These are phyloP conservation scores for Lepilemur septentrionalis DNA, from an alignment of 2,797 vertebrate genomes.

Conservation along the genomic window DNA sequence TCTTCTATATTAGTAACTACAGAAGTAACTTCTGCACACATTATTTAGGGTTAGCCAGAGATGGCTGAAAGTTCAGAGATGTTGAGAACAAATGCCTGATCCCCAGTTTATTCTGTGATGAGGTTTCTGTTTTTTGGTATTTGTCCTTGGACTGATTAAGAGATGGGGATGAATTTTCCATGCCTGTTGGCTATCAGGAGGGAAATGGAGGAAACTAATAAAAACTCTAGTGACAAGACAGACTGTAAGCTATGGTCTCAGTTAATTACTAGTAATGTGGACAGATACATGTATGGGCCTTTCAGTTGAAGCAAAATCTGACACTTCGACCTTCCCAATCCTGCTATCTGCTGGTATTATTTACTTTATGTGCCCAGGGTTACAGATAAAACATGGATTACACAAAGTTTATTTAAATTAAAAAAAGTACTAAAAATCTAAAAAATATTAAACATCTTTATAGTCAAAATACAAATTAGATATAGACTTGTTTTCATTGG, in stretches of 20 bases:
- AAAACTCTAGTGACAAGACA: neutral
- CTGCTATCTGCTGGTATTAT: neutral
- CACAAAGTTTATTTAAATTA: neutral
- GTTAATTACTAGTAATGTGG: neutral
- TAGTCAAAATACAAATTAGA: neutral
- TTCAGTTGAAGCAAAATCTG: neutral
- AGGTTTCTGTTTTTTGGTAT: neutral
- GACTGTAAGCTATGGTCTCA: neutral
- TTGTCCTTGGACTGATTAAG: neutral
- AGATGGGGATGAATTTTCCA: neutral
- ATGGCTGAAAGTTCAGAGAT: neutral
- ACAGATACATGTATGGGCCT: neutral
- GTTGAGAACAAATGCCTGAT: neutral
- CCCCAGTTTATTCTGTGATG: neutral
- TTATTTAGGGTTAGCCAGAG: neutral
- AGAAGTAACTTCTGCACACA: neutral
- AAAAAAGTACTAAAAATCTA: neutral
- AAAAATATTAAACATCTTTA: neutral
- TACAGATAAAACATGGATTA: neutral
- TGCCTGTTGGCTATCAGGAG: neutral
- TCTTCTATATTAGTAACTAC: neutral
- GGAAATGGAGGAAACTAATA: neutral
- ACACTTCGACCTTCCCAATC: neutral
- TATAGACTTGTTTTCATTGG: neutral
- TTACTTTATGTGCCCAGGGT: neutral